Evolutionary conservation across 2,113 vertebrate genomes (phyloP), one percentile per base, ranked within the genome.

Genomic region (Trichechus manatus): DNA sequence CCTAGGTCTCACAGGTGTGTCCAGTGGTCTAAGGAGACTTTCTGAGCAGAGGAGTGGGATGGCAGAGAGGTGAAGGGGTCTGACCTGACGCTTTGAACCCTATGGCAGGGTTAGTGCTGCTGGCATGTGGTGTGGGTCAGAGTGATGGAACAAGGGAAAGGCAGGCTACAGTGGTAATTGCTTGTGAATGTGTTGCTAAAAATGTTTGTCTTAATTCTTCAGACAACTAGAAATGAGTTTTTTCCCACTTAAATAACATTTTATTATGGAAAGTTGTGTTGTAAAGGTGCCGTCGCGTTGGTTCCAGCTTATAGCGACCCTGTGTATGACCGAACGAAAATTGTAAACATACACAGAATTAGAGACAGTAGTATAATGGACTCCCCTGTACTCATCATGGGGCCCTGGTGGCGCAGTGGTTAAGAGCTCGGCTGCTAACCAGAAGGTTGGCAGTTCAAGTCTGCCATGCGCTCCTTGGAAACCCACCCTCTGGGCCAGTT

Each of bases 21-120:
- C 68, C 42, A 4, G 3, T 27, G 47, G 36, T 36, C 72, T 64
- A 2, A 39, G 17, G 93, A 66, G 59, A 64, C 25, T 53, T 33
- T 29, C 42, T 31, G 17, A 50, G 89, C 31, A 3, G 56, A 74
- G 31, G 15, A 42, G 3, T 25, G 53, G 53, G 9, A 1, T 47
- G 22, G 2, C 17, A 27, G 74, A 15, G 74, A 39, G 19, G 19
- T 19, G 61, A 66, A 61, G 29, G 59, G 39, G 25, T 20, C 53
- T 79, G 44, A 9, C 17, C 15, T 31, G 8, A 1, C 47, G 25
- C 53, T 87, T 5, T 47, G 53, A 75, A 56, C 4, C 4, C 1
- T 2, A 9, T 20, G 66, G 47, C 29, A 9, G 10, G 29, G 31
- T 42, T 5, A 4, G 29, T 59, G 19, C 0, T 0, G 13, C 6